phyloP scores from a whole-genome alignment of 2,797 vertebrate genomes.

The Loris lydekkerianus region DNA sequence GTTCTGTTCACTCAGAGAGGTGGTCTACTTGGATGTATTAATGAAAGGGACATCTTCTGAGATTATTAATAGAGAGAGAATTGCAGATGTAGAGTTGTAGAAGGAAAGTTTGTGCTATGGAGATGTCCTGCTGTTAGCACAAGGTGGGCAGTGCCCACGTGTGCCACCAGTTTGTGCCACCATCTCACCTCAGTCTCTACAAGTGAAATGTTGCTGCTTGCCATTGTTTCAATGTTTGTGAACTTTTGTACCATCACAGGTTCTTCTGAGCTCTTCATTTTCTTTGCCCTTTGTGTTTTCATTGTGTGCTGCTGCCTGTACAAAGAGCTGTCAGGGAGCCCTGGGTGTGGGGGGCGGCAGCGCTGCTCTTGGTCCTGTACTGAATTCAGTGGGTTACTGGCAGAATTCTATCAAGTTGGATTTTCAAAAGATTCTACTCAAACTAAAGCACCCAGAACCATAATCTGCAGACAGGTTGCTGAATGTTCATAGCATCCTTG shows the following conservation, averaged over 20 bases:
- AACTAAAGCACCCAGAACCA: neutral
- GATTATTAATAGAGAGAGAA: conserved; percentile 12
- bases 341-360: neutral
- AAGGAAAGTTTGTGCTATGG: neutral
- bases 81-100: neutral
- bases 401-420: neutral
- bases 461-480: neutral
- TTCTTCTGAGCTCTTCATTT: conserved; percentile 5
- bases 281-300: conserved; percentile 22
- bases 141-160: neutral
- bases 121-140: neutral
- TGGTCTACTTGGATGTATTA: neutral
- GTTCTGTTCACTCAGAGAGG: neutral
- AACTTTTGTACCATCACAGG: conserved; percentile 18
- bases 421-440: neutral
- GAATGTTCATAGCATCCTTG: neutral
- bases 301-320: neutral
- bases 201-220: conserved; percentile 18
- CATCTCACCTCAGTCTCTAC: neutral
- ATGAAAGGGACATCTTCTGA: neutral
- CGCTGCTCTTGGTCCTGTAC: no score
- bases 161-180: neutral
- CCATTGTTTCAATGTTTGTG: neutral
- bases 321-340: conserved; percentile 40
- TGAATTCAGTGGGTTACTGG: neutral